Evolutionary conservation across 2,113 vertebrate species (phyloP).

Genomic region (Todiramphus saurophagus): DNA sequence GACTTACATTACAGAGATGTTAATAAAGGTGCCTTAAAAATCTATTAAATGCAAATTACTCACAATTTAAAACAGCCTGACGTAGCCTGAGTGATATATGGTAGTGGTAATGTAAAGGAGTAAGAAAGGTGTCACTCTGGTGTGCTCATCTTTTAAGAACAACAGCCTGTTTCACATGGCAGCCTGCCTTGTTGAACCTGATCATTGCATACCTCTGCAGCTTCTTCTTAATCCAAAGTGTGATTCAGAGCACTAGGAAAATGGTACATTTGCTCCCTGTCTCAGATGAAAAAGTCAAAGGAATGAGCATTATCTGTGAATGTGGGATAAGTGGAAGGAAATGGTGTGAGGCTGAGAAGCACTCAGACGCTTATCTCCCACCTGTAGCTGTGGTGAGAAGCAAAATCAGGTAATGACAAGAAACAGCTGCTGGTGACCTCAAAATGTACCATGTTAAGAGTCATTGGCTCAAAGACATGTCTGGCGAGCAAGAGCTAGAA

Average conservation of each 20-base stretch:
- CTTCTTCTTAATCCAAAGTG: background rate
- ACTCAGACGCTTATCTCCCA: conserved; percentile 5
- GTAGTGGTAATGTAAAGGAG: background rate
- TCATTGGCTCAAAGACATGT: background rate
- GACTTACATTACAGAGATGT: background rate
- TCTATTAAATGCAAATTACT: conserved; percentile 26
- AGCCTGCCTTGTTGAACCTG: background rate
- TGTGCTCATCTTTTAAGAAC: background rate
- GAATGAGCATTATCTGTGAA: background rate
- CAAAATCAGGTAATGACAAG: conserved; percentile 31
- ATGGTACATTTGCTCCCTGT: background rate
- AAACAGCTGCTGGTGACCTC: background rate
- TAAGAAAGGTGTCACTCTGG: background rate
- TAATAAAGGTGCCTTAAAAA: conserved; percentile 9
- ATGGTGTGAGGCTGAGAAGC: conserved; percentile 1
- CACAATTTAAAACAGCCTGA: conserved; percentile 2
- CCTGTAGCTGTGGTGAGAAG: conserved; percentile 10
- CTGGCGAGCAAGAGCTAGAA: background rate
- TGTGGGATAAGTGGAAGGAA: conserved; percentile 3
- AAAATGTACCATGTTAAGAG: background rate
- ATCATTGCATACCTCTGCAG: background rate
- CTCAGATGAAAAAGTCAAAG: background rate
- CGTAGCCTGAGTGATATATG: background rate
- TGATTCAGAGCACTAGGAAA: background rate
- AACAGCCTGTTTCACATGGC: background rate